These are phyloP conservation scores for Oligia fasciuncula DNA, from an alignment of 2,888 invertebrate genomes.

Conservation along the genomic window DNA sequence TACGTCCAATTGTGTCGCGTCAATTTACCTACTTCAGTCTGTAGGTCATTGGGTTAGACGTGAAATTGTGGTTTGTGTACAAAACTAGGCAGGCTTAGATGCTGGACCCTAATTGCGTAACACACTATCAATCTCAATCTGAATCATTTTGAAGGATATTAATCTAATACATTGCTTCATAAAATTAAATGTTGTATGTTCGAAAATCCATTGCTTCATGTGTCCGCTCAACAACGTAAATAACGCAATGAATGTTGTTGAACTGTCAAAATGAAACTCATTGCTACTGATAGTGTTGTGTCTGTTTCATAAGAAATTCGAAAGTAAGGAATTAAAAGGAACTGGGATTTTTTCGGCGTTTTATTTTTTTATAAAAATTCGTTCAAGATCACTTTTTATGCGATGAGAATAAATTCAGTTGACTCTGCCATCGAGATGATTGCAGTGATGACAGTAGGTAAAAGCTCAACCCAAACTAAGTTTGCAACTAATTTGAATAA, in stretches of 20 bases:
- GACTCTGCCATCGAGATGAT: background rate
- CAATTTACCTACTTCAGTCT: slow-evolving; percentile 39
- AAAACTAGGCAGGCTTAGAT: background rate
- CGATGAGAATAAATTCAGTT: background rate
- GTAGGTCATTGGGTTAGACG: slow-evolving; percentile 7
- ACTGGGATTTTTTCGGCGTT: background rate
- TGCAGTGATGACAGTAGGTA: background rate
- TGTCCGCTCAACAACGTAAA: background rate
- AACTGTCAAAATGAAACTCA: background rate
- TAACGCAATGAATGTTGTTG: background rate
- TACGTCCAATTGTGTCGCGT: slow-evolving; percentile 35
- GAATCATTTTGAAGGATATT: background rate
- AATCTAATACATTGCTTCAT: background rate
- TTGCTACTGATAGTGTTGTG: background rate
- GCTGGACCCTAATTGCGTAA: background rate
- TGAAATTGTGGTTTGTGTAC: background rate
- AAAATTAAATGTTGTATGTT: background rate
- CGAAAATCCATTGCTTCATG: background rate
- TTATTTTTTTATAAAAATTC: background rate
- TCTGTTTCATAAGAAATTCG: background rate
- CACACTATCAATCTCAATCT: background rate
- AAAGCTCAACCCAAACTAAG: background rate
- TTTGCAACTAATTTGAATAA: background rate
- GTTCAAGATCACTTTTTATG: background rate
- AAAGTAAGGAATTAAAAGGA: background rate